Conservation (phyloP, 2,888 invertebrate genomes). For the Ariolimax columbianus region DNA sequence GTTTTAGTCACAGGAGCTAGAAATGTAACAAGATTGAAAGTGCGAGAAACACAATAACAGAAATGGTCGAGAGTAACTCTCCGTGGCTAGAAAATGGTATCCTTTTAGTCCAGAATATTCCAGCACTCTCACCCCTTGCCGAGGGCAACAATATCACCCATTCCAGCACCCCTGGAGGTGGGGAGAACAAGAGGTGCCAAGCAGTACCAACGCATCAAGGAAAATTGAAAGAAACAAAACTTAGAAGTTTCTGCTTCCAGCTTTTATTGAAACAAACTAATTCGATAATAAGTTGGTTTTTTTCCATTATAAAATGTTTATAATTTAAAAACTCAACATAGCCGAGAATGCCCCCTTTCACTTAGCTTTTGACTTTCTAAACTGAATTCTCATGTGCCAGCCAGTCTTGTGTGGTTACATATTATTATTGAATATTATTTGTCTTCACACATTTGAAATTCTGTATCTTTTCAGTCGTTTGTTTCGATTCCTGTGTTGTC, state of each 20-base stretch:
- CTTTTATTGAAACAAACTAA: slow-evolving; percentile 13
- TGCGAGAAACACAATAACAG: slow-evolving; percentile 3
- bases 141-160: slow-evolving; percentile 31
- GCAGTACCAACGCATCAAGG: neutral
- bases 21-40: slow-evolving; percentile 4
- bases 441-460: neutral
- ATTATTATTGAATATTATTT: neutral
- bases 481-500: neutral
- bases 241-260: neutral
- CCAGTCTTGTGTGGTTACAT: neutral
- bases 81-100: slow-evolving; percentile 4
- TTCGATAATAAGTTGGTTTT: slow-evolving; percentile 13
- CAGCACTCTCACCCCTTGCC: neutral
- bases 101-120: slow-evolving; percentile 16
- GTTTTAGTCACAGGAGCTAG: neutral
- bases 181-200: neutral
- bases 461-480: neutral
- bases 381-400: neutral
- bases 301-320: slow-evolving; percentile 4
- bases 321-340: neutral
- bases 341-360: neutral
- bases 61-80: slow-evolving; percentile 2
- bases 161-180: neutral
- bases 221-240: neutral
- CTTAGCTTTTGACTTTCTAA: neutral